Evolutionary conservation across 2,888 invertebrate species (phyloP).

Genomic region (Parnassius mnemosyne): DNA sequence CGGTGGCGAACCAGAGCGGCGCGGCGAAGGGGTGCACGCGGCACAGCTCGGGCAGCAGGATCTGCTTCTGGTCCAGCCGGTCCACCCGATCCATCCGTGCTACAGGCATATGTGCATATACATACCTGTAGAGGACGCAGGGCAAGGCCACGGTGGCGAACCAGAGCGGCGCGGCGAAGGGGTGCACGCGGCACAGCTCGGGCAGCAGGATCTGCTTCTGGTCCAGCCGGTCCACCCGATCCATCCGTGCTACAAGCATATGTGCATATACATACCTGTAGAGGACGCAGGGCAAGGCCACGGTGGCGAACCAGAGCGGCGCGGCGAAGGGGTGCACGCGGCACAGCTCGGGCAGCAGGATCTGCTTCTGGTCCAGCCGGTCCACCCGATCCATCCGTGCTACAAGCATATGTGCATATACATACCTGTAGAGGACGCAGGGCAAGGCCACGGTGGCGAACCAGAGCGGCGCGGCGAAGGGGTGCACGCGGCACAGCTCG

Average conservation of each 20-base stretch:
- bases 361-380: slow-evolving; percentile 97
- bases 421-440: slow-evolving; percentile 90
- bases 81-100: slow-evolving; percentile 81
- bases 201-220: slow-evolving; percentile 99
- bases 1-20: slow-evolving; percentile 95
- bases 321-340: slow-evolving; percentile 98
- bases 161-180: slow-evolving; percentile 96
- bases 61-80: slow-evolving; percentile 97
- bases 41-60: slow-evolving; percentile 97
- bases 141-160: slow-evolving; percentile 97
- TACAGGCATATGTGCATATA: no score
- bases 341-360: slow-evolving; percentile 97
- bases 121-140: slow-evolving; percentile 90
- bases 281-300: slow-evolving; percentile 96
- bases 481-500: slow-evolving; percentile 97
- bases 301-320: slow-evolving; percentile 95
- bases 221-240: slow-evolving; percentile 94
- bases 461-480: slow-evolving; percentile 96
- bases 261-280: slow-evolving; percentile 77
- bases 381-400: slow-evolving; percentile 81
- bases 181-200: slow-evolving; percentile 97
- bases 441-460: slow-evolving; percentile 97
- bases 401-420: no score
- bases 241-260: no score
- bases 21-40: slow-evolving; percentile 98